These are phyloP conservation scores for Drosophila nannoptera DNA, from an alignment of 1,140 invertebrate species.

Conservation along the genomic window DNA sequence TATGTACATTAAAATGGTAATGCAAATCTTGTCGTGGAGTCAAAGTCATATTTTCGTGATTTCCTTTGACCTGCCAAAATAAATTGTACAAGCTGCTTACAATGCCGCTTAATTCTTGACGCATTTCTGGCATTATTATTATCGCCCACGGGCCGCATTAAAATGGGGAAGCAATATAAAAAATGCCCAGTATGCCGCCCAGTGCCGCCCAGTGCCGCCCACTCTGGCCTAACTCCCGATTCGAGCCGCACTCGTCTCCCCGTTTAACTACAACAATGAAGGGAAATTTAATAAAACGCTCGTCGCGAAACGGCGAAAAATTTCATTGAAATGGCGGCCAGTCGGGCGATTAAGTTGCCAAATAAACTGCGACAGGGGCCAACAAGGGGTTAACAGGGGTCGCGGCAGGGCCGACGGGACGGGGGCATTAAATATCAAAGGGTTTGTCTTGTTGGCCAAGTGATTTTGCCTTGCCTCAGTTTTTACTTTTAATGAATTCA, in stretches of 20 bases:
- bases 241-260: background rate
- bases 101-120: conserved; percentile 51
- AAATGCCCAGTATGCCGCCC: conserved; percentile 2
- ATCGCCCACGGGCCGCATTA: conserved; percentile 38
- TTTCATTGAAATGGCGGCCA: conserved; percentile 69
- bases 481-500: conserved; percentile 78
- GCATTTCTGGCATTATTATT: conserved; percentile 51
- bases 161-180: conserved; percentile 12
- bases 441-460: conserved; percentile 64
- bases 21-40: too few relatives aligned
- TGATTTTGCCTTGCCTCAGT: conserved; percentile 64
- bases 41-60: too few relatives aligned
- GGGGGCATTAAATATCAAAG: conserved; percentile 73
- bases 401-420: background rate
- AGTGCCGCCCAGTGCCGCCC: too few relatives aligned
- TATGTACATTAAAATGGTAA: too few relatives aligned
- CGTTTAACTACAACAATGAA: conserved; percentile 26
- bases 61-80: background rate
- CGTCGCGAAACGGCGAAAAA: conserved; percentile 37
- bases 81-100: conserved; percentile 22
- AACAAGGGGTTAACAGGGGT: conserved; percentile 25
- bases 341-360: conserved; percentile 74
- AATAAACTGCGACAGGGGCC: conserved; percentile 68
- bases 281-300: conserved; percentile 71
- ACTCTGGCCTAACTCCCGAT: too few relatives aligned